These are phyloP conservation scores for Cathartes aura DNA, from an alignment of 2,113 vertebrate species.

Conservation along the genomic window DNA sequence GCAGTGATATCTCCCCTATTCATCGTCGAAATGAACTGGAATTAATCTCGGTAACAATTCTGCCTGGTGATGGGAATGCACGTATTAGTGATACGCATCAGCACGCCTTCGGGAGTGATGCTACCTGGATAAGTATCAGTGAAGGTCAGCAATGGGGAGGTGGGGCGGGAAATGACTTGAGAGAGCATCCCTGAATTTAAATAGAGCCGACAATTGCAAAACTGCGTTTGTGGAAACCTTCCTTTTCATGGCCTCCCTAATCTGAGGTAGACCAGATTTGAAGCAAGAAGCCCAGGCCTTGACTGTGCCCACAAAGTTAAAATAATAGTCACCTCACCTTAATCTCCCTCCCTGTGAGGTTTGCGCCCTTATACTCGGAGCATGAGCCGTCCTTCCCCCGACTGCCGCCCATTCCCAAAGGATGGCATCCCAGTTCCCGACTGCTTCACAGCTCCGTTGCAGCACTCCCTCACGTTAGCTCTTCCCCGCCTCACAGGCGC, in stretches of 20 bases:
- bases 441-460: neutral
- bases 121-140: neutral
- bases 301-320: neutral
- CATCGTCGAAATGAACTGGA: neutral
- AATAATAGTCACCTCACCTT: neutral
- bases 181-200: neutral
- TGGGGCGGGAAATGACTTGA: neutral
- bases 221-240: neutral
- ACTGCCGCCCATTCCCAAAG: rapidly evolving
- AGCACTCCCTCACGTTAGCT: rapidly evolving
- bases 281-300: neutral
- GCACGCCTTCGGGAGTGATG: neutral
- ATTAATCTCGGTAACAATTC: neutral
- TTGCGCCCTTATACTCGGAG: neutral
- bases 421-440: rapidly evolving
- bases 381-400: neutral
- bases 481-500: too few species aligned
- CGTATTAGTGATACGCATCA: neutral
- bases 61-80: neutral
- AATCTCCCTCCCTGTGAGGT: neutral
- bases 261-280: neutral
- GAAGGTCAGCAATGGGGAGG: neutral
- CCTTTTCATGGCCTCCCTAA: rapidly evolving
- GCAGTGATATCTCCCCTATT: neutral
- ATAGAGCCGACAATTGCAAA: neutral